Conservation (phyloP, 2,888 invertebrate genomes). For the Oligia latruncula region DNA sequence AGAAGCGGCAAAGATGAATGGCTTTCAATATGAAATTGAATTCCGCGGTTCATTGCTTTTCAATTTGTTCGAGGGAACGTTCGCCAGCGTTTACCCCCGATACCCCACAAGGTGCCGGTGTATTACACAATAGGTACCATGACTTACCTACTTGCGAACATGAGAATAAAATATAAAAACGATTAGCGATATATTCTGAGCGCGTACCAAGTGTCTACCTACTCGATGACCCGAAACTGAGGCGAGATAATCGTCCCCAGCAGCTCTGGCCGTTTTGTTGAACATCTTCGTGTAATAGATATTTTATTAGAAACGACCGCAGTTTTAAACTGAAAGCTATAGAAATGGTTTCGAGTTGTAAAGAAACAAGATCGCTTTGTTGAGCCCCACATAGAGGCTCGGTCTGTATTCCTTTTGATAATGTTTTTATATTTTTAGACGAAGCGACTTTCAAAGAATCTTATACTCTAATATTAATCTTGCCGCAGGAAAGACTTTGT, state of each 20-base stretch:
- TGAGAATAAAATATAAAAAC: slow-evolving; percentile 67
- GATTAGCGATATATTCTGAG: slow-evolving; percentile 61
- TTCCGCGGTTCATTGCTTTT: slow-evolving; percentile 92
- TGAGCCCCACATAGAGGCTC: slow-evolving; percentile 23
- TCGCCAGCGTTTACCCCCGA: slow-evolving; percentile 85
- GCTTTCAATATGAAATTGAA: slow-evolving; percentile 93
- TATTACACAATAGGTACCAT: slow-evolving; percentile 77
- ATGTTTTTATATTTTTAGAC: slow-evolving; percentile 38
- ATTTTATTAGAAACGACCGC: slow-evolving; percentile 33
- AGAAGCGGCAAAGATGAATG: slow-evolving; percentile 90
- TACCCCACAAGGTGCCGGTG: slow-evolving; percentile 80
- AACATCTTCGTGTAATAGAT: slow-evolving; percentile 34
- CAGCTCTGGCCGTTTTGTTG: slow-evolving; percentile 13
- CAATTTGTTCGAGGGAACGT: slow-evolving; percentile 90
- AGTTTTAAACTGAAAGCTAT: slow-evolving; percentile 44
- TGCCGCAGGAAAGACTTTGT: slow-evolving; percentile 26
- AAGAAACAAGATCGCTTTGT: slow-evolving; percentile 51
- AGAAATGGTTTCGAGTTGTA: slow-evolving; percentile 40
- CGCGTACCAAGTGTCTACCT: slow-evolving; percentile 48
- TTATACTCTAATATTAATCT: slow-evolving; percentile 37
- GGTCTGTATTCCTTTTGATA: slow-evolving; percentile 48
- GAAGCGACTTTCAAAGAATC: slow-evolving; percentile 26
- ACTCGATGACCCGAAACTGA: slow-evolving; percentile 46
- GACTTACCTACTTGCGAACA: slow-evolving; percentile 67
- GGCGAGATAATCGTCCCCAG: slow-evolving; percentile 29